phyloP scores from a whole-genome alignment of 2,888 invertebrate species.

The Idaea aversata region DNA sequence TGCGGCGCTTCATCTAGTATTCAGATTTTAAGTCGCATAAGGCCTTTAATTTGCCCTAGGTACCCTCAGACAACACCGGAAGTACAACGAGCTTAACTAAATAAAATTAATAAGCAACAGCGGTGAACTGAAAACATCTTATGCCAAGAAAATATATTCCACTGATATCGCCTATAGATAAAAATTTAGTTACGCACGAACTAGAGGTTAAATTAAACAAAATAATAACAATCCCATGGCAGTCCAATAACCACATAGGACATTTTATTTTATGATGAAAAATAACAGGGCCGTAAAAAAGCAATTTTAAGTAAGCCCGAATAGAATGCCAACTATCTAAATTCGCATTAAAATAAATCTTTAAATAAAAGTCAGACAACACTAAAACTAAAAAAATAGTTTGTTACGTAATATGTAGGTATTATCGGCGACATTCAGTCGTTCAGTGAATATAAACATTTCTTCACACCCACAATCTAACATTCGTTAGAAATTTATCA shows the following conservation, averaged over 20 bases:
- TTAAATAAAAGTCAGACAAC: slow-evolving; percentile 43
- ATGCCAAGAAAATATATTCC: too few species aligned
- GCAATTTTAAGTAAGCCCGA: slow-evolving; percentile 26
- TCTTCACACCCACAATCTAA: slow-evolving; percentile 37
- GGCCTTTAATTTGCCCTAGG: too few species aligned
- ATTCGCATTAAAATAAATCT: slow-evolving; percentile 45
- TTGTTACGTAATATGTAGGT: slow-evolving; percentile 49
- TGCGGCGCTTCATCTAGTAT: too few species aligned
- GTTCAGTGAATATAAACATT: slow-evolving; percentile 49
- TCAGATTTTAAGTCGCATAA: too few species aligned
- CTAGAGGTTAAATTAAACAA: slow-evolving; percentile 22
- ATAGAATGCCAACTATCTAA: slow-evolving; percentile 40
- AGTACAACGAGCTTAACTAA: not conserved
- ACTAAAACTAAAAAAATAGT: slow-evolving; percentile 40
- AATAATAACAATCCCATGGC: not conserved
- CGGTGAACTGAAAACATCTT: not conserved
- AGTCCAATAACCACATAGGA: slow-evolving; percentile 3
- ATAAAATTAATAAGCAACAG: not conserved
- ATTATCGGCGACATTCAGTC: slow-evolving; percentile 44
- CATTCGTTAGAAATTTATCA: slow-evolving; percentile 10
- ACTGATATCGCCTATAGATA: too few species aligned
- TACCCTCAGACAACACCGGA: not conserved
- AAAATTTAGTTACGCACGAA: slow-evolving; percentile 36
- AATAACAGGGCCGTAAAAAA: slow-evolving; percentile 29
- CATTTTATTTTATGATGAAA: slow-evolving; percentile 24